These are phyloP conservation scores for mouse (Mus musculus) DNA, from an alignment of 2,113 vertebrate genomes.

Conservation along the genomic window DNA sequence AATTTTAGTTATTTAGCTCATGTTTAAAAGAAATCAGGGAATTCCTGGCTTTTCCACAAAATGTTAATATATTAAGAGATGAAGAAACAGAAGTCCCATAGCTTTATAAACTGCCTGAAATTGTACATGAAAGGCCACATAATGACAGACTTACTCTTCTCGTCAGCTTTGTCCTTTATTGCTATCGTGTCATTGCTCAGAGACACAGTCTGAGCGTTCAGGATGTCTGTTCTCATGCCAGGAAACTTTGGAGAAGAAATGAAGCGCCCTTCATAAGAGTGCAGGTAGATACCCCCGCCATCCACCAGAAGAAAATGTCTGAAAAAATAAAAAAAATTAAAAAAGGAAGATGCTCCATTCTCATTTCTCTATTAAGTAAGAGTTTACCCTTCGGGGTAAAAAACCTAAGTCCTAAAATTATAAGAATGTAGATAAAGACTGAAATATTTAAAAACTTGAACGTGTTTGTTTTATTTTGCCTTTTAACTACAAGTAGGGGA, in stretches of 20 bases:
- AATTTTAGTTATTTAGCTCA: constrained; percentile 40
- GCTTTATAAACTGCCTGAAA: constrained; percentile 5
- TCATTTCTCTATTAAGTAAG: constrained; percentile 35
- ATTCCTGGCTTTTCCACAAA: constrained; percentile 30
- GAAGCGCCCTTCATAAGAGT: constrained; percentile 96
- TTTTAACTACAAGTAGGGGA: not conserved
- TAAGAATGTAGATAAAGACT: constrained; percentile 1
- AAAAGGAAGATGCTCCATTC: not conserved
- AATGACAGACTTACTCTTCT: constrained; percentile 89
- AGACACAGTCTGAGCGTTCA: constrained; percentile 93
- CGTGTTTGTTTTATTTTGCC: not conserved
- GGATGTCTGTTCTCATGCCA: constrained; percentile 94
- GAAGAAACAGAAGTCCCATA: constrained; percentile 51
- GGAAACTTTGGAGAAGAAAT: constrained; percentile 95
- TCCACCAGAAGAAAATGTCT: constrained; percentile 97
- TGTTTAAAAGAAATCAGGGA: constrained; percentile 39
- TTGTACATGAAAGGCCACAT: not conserved
- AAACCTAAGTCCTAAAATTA: constrained; percentile 52
- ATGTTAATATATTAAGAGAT: constrained; percentile 42
- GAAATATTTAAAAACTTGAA: constrained; percentile 7
- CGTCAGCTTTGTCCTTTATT: constrained; percentile 94
- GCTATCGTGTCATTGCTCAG: constrained; percentile 96
- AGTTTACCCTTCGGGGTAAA: not conserved
- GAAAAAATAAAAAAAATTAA: constrained; percentile 34
- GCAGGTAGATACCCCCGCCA: constrained; percentile 94